Base-by-base conservation (phyloP, 2,113 vertebrate genomes). In the Chaenocephalus aceratus region DNA sequence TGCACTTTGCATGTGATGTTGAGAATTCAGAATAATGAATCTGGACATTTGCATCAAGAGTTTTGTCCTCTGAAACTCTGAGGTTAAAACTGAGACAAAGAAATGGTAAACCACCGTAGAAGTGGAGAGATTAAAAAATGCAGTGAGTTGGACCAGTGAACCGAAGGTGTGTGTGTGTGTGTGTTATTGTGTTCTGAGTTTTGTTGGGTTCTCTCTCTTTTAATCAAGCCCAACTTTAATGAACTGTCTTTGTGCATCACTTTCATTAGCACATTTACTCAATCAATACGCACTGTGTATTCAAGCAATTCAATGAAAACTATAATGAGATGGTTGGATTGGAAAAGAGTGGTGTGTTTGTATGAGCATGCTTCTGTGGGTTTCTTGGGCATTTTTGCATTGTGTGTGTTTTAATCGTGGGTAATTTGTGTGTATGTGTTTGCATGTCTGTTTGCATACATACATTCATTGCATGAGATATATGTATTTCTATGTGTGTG, bases 201-300 rank as follows among this genome's bases (percentile, higher is more conserved):
- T 59, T 62, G 68, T 54, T 81, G 68, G 67, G 60, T 49, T 83
- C 76, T 67, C 87, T 85, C 86, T 87, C 77, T 89, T 94, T 94
- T 94, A 95, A 94, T 94, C 93, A 94, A 95, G 86, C 64, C 83
- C 61, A 86, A 89, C 92, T 95, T 93, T 94, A 95, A 94, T 94
- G 91, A 94, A 94, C 85, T 94, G 93, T 92, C 91, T 92, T 75
- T 93, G 90, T 88, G 89, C 91, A 93, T 93, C 91, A 92, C 92
- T 93, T 94, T 93, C 93, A 94, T 94, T 93, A 94, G 93, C 91
- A 92, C 92, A 89, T 91, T 92, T 92, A 89, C 87, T 93, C 91
- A 94, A 94, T 94, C 94, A 93, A 95, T 95, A 95, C 83, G 10
- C 83, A 83, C 91, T 91, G 92, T 91, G 91, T 91, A 85, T 92